Evolutionary conservation across 2,888 invertebrate genomes (phyloP).

Genomic region (Corbicula japonica): DNA sequence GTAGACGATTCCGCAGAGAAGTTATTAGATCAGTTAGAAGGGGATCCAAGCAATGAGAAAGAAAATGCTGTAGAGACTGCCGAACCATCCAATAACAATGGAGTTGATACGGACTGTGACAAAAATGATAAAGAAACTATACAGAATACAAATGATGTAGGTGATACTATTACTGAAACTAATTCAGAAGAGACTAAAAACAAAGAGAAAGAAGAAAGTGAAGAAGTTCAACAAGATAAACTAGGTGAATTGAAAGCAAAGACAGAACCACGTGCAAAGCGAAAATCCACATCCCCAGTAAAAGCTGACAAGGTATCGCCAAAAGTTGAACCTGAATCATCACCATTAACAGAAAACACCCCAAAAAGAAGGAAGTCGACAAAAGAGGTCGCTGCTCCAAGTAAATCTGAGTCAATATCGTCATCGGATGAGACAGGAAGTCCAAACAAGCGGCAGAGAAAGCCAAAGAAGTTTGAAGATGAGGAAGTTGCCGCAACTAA

Average conservation of each 20-base stretch:
- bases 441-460: slow-evolving; percentile 62
- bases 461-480: slow-evolving; percentile 69
- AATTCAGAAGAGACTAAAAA: background rate
- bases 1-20: slow-evolving; percentile 50
- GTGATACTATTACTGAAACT: background rate
- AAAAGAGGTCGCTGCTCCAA: slow-evolving; percentile 31
- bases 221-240: slow-evolving; percentile 10
- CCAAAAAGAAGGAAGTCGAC: slow-evolving; percentile 6
- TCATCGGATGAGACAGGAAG: slow-evolving; percentile 27
- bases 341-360: background rate
- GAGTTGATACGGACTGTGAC: background rate
- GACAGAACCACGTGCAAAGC: slow-evolving; percentile 7
- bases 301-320: slow-evolving; percentile 9
- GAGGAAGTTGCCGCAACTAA: slow-evolving; percentile 49
- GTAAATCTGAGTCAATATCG: slow-evolving; percentile 18
- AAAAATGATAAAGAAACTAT: background rate
- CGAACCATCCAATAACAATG: background rate
- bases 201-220: slow-evolving; percentile 13
- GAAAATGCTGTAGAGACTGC: background rate
- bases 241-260: background rate
- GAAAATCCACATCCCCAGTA: too few species aligned
- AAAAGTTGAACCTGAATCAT: slow-evolving; percentile 9
- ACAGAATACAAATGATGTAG: background rate
- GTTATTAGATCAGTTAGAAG: slow-evolving; percentile 34
- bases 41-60: background rate